Evolutionary conservation across 2,113 vertebrate species (phyloP).

Genomic region (Puntigrus tetrazona): DNA sequence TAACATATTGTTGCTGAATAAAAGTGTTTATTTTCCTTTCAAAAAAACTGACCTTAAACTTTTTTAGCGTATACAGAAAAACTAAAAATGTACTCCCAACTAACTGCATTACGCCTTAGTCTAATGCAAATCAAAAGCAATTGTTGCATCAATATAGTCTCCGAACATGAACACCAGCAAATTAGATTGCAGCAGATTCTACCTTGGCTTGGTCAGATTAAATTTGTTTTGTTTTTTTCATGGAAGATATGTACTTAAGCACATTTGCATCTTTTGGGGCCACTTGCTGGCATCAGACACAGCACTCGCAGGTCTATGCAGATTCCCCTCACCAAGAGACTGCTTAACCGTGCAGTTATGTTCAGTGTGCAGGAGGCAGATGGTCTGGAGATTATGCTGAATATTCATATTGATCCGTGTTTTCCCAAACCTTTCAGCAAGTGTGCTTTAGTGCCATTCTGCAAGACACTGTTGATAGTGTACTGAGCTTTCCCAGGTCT

Average conservation of each 20-base stretch:
- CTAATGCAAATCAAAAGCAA: neutral
- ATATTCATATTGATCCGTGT: conserved; percentile 57
- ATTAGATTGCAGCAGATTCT: neutral
- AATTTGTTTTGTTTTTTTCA: neutral
- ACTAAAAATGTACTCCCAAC: neutral
- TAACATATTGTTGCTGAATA: neutral
- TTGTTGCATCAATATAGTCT: neutral
- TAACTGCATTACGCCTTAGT: neutral
- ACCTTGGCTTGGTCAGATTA: neutral
- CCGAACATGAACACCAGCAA: neutral
- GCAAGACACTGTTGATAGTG: conserved; percentile 50
- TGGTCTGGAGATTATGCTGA: conserved; percentile 55
- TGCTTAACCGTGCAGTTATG: conserved; percentile 50
- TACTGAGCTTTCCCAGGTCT: conserved; percentile 36
- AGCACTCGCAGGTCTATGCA: conserved; percentile 11
- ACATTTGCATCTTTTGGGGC: neutral
- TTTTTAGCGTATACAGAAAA: neutral
- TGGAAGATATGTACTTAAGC: neutral
- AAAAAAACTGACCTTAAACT: neutral
- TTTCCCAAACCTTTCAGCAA: conserved; percentile 48
- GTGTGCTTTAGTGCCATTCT: conserved; percentile 42
- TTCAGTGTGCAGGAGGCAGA: conserved; percentile 52
- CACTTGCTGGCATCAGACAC: neutral
- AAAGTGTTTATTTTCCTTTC: neutral
- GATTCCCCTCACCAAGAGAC: conserved; percentile 42